Percentiles rank a stretch among this genome's conserved stretches.
Conservation (phyloP, 2,113 vertebrate genomes). For the Nanorana parkeri region DNA sequence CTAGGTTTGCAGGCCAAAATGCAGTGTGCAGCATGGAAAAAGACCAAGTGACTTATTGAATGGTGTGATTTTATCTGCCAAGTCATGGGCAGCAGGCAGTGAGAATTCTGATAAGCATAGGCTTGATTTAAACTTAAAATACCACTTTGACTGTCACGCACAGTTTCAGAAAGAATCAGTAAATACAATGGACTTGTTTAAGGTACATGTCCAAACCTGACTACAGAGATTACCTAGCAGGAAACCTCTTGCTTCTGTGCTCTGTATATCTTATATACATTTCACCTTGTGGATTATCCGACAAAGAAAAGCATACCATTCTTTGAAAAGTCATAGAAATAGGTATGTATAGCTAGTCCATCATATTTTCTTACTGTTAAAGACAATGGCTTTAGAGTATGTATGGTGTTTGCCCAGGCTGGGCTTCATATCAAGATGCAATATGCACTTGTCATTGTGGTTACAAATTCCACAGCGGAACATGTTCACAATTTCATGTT, state of each 20-base stretch:
- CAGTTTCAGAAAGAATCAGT: not conserved
- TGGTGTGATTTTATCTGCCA: not conserved
- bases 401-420: not conserved
- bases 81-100: not conserved
- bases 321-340: not conserved
- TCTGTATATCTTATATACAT: not conserved
- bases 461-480: too few species aligned
- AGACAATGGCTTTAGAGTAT: not conserved
- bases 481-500: too few species aligned
- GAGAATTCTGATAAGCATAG: constrained; percentile 6
- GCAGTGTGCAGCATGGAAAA: not conserved
- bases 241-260: not conserved
- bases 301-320: not conserved
- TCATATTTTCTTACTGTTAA: not conserved
- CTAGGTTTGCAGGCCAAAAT: not conserved
- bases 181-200: constrained; percentile 15
- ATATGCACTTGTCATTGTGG: too few species aligned
- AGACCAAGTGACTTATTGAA: not conserved
- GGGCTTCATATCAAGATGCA: too few species aligned
- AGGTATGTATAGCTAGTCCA: not conserved
- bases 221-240: not conserved
- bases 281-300: not conserved
- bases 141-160: constrained; percentile 27
- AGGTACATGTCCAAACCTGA: constrained; percentile 28
- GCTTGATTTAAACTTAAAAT: constrained; percentile 17